These are phyloP conservation scores for Mystacornis crossleyi DNA, from an alignment of 2,113 vertebrate genomes.

Conservation along the genomic window DNA sequence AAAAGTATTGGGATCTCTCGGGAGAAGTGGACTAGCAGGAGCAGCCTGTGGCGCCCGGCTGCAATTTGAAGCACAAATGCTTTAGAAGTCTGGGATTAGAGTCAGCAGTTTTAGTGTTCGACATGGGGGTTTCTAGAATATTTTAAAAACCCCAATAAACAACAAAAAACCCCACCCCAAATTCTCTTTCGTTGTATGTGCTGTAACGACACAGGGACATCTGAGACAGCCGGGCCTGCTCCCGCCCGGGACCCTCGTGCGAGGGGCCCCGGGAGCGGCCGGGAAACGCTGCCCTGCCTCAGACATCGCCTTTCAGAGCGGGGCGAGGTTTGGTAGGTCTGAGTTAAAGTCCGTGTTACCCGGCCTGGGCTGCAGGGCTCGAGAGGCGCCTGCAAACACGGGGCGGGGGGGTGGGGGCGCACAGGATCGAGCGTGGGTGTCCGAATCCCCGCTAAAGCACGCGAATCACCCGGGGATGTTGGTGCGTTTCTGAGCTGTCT, in stretches of 20 bases:
- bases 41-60: neutral
- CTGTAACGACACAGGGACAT: neutral
- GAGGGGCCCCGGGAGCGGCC: neutral
- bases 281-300: neutral
- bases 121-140: neutral
- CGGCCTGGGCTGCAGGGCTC: neutral
- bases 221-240: neutral
- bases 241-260: neutral
- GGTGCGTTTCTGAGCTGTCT: neutral
- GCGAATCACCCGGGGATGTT: neutral
- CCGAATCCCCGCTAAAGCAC: neutral
- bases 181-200: neutral
- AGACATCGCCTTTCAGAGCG: neutral
- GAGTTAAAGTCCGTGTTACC: accelerated
- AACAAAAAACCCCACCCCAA: accelerated
- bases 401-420: too few relatives aligned
- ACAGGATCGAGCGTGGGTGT: neutral
- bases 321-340: neutral
- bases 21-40: neutral
- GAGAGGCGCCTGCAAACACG: neutral
- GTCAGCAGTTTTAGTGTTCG: neutral
- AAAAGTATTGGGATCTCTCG: neutral
- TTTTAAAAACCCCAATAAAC: neutral
- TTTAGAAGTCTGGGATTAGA: neutral
- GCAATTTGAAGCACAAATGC: neutral